phyloP scores from a whole-genome alignment of 2,888 invertebrate genomes.

The Meteorus colon region DNA sequence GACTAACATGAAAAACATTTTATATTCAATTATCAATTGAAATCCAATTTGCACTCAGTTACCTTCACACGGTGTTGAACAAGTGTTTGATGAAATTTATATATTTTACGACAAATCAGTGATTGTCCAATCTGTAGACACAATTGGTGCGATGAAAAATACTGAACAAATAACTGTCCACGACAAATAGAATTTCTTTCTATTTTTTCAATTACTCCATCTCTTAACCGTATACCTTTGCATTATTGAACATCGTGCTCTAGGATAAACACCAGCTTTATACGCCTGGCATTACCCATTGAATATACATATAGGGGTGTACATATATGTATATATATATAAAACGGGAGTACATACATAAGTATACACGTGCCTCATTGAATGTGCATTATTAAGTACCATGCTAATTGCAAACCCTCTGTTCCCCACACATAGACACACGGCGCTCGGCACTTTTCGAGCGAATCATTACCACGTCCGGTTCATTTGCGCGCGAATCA shows the following conservation, averaged over 20 bases:
- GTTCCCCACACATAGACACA: slow-evolving; percentile 40
- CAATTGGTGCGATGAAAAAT: too few relatives aligned
- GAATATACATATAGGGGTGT: background rate
- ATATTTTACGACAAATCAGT: too few relatives aligned
- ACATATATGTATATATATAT: background rate
- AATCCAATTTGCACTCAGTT: too few relatives aligned
- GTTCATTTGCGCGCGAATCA: slow-evolving; percentile 39
- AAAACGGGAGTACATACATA: slow-evolving; percentile 15
- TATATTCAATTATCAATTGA: too few relatives aligned
- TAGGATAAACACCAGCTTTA: slow-evolving; percentile 51
- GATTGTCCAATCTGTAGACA: too few relatives aligned
- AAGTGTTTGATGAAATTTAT: too few relatives aligned
- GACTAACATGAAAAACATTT: too few relatives aligned
- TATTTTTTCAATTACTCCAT: background rate
- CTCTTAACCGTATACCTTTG: slow-evolving; percentile 43
- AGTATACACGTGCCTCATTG: slow-evolving; percentile 59
- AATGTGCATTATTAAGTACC: slow-evolving; percentile 66
- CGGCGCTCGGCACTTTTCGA: slow-evolving; percentile 47
- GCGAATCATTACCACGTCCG: slow-evolving; percentile 49
- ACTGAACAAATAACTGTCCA: too few relatives aligned
- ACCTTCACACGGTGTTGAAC: too few relatives aligned
- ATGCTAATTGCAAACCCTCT: slow-evolving; percentile 64
- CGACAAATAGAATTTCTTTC: too few relatives aligned
- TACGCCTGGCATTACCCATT: background rate
- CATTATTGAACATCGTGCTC: slow-evolving; percentile 59